Percentiles rank a stretch among this genome's conserved stretches.
Conservation (phyloP, 2,888 invertebrate species). For the Sinopyrophorus schimmeli region DNA sequence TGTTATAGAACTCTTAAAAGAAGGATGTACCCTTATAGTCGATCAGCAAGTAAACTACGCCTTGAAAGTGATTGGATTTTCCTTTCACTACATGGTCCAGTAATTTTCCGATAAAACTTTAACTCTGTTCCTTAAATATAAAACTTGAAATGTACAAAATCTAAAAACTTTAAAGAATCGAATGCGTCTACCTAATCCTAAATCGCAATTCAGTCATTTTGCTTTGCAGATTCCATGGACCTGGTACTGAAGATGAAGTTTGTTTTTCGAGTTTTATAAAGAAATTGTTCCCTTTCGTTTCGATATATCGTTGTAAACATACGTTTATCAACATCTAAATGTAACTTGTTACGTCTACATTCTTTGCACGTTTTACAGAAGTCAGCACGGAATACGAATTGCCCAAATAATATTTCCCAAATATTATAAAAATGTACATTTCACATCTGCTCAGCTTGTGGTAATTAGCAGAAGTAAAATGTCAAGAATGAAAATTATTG, state of each 20-base stretch:
- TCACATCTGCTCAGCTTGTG: too few relatives aligned
- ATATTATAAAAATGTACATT: too few relatives aligned
- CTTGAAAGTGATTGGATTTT: conserved; percentile 28
- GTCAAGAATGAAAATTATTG: too few relatives aligned
- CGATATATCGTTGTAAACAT: conserved; percentile 21
- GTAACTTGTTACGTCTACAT: conserved; percentile 18
- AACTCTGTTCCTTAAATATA: conserved; percentile 25
- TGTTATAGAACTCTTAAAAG: too few relatives aligned
- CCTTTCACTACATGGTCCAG: conserved; percentile 29
- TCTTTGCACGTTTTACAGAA: conserved; percentile 24
- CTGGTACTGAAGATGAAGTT: too few relatives aligned
- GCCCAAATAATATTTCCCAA: too few relatives aligned
- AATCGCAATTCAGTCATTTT: conserved; percentile 12
- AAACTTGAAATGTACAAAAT: conserved; percentile 26
- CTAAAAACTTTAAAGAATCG: conserved; percentile 23
- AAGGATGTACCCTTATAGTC: conserved; percentile 14
- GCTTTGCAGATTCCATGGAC: too few relatives aligned
- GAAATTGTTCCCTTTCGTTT: conserved; percentile 21
- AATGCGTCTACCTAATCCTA: conserved; percentile 22
- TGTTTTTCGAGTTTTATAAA: conserved; percentile 14
- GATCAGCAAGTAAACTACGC: conserved; percentile 19
- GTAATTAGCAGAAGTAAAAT: too few relatives aligned
- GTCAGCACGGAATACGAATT: conserved; percentile 26
- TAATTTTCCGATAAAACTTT: conserved; percentile 30
- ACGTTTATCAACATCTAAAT: conserved; percentile 24